Conservation (phyloP, 2,888 invertebrate species). For the Coenonympha glycerion region DNA sequence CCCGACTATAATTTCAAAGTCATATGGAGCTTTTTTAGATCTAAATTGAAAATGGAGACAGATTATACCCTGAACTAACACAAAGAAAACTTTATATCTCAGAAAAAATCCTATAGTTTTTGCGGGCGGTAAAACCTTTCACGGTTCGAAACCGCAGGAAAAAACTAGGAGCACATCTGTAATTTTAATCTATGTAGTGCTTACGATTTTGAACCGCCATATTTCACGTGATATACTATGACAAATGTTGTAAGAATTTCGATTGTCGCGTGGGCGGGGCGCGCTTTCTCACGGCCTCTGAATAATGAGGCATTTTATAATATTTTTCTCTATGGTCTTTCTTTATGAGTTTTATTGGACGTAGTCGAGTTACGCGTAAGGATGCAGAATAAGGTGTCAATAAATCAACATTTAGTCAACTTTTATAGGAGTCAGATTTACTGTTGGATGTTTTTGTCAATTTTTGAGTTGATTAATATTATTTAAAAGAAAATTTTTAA, state of each 20-base stretch:
- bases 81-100: too few species aligned
- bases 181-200: too few species aligned
- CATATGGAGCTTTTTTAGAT: too few species aligned
- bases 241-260: slow-evolving; percentile 33
- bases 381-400: neutral
- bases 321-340: slow-evolving; percentile 18
- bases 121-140: too few species aligned
- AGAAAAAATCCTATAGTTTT: too few species aligned
- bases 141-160: too few species aligned
- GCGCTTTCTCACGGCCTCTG: slow-evolving; percentile 33
- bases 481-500: too few species aligned
- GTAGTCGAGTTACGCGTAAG: neutral
- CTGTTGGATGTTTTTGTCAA: neutral
- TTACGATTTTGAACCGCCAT: slow-evolving; percentile 23
- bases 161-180: too few species aligned
- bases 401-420: neutral
- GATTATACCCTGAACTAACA: too few species aligned
- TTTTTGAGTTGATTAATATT: too few species aligned
- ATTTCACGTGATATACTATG: slow-evolving; percentile 25
- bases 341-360: neutral
- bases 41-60: too few species aligned
- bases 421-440: neutral
- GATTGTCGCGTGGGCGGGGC: slow-evolving; percentile 30
- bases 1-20: too few species aligned
- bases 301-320: slow-evolving; percentile 30